Conservation (phyloP, 2,113 vertebrate genomes). For the Coturnix japonica region DNA sequence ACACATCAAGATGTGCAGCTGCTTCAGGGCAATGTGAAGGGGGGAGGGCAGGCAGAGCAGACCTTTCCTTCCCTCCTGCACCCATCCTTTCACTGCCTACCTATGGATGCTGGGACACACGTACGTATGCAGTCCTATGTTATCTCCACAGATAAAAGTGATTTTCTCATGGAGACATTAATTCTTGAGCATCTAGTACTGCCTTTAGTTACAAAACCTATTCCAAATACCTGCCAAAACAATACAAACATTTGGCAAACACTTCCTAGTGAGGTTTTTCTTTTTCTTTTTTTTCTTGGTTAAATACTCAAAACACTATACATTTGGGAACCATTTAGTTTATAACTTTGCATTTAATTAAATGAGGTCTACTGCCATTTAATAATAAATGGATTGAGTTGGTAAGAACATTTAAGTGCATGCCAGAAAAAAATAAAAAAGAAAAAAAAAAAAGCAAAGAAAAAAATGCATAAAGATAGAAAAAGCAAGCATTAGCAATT, state of each 20-base stretch:
- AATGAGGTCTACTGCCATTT: constrained; percentile 56
- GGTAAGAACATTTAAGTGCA: constrained; percentile 12
- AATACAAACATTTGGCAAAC: constrained; percentile 55
- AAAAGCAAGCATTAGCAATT: neutral
- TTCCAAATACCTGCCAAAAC: constrained; percentile 50
- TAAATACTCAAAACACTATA: constrained; percentile 15
- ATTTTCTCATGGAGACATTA: neutral
- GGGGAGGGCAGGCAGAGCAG: neutral
- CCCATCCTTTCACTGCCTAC: neutral
- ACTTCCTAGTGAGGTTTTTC: neutral
- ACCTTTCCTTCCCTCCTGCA: neutral
- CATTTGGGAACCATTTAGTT: constrained; percentile 65
- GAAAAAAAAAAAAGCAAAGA: neutral
- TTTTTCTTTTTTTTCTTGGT: neutral
- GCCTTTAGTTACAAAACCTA: neutral
- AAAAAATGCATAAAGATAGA: neutral
- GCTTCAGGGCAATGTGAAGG: fast-evolving
- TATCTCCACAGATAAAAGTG: neutral
- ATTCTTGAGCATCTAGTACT: neutral
- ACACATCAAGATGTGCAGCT: neutral
- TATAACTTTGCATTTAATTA: constrained; percentile 69
- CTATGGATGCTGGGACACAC: neutral
- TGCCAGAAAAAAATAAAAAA: neutral
- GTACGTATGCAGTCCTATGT: fast-evolving
- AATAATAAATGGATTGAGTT: constrained; percentile 59